These are phyloP conservation scores for Listrodromus nycthemerus DNA, from an alignment of 2,888 invertebrate genomes.

Conservation along the genomic window DNA sequence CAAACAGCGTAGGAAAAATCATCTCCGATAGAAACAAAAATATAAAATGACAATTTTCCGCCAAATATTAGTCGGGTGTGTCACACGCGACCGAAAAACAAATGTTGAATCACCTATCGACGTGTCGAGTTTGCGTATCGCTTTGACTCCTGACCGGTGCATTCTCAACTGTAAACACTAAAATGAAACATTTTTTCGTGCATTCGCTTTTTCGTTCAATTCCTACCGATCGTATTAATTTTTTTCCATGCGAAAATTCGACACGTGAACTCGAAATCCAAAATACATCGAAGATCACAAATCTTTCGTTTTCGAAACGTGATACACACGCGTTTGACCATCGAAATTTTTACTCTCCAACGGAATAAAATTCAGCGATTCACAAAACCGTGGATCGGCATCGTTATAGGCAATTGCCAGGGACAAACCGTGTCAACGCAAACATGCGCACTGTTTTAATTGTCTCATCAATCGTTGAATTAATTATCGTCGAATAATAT, in stretches of 20 bases:
- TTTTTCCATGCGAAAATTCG: not conserved
- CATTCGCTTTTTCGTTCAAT: not conserved
- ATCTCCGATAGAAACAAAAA: not conserved
- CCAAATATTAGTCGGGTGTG: not conserved
- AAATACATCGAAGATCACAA: not conserved
- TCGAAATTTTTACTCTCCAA: not conserved
- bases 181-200: not conserved
- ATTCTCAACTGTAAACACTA: not conserved
- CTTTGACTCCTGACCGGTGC: not conserved
- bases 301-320: not conserved
- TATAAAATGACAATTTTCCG: not conserved
- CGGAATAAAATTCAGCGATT: not conserved
- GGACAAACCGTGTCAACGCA: not conserved
- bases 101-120: not conserved
- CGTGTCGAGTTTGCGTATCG: not conserved
- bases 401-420: not conserved
- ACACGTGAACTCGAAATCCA: not conserved
- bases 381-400: not conserved
- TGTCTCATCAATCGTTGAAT: not conserved
- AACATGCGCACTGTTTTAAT: not conserved
- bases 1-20: not conserved
- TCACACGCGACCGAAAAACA: not conserved
- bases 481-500: not conserved
- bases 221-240: not conserved
- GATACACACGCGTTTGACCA: not conserved